These are phyloP conservation scores for Alouatta palliata DNA, from an alignment of 2,113 vertebrate genomes.

Conservation along the genomic window DNA sequence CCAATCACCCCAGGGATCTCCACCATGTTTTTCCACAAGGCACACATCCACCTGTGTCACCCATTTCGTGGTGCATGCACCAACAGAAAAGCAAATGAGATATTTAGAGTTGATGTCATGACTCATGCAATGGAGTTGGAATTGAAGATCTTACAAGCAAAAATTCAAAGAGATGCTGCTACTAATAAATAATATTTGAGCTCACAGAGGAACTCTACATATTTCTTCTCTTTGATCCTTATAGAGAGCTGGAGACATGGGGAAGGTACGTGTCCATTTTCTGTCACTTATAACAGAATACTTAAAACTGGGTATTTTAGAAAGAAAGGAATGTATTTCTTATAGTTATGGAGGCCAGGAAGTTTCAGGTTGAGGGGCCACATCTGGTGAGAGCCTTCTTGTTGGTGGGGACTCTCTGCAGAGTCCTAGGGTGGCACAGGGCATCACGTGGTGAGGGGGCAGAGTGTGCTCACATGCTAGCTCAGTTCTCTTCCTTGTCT, in stretches of 20 bases:
- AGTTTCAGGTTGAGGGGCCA: neutral
- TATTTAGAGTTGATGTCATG: neutral
- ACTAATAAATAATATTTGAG: neutral
- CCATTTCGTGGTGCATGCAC: too few species aligned
- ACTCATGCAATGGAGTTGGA: neutral
- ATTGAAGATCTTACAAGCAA: neutral
- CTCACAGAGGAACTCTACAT: neutral
- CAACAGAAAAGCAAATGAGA: neutral
- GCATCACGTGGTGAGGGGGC: accelerated
- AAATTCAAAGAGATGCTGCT: neutral
- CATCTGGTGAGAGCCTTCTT: neutral
- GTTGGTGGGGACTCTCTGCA: neutral
- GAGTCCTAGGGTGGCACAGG: neutral
- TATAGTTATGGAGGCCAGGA: neutral
- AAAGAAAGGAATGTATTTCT: neutral
- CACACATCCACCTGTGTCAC: neutral
- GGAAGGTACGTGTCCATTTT: neutral
- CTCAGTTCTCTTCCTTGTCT: neutral
- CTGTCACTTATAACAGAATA: neutral
- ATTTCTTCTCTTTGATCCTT: neutral
- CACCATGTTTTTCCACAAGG: neutral
- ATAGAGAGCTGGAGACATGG: neutral
- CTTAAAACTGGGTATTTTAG: neutral
- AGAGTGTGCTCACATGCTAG: neutral
- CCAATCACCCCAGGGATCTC: neutral